These are phyloP conservation scores for Aphelinus certus DNA, from an alignment of 1,140 invertebrate genomes.

Conservation along the genomic window DNA sequence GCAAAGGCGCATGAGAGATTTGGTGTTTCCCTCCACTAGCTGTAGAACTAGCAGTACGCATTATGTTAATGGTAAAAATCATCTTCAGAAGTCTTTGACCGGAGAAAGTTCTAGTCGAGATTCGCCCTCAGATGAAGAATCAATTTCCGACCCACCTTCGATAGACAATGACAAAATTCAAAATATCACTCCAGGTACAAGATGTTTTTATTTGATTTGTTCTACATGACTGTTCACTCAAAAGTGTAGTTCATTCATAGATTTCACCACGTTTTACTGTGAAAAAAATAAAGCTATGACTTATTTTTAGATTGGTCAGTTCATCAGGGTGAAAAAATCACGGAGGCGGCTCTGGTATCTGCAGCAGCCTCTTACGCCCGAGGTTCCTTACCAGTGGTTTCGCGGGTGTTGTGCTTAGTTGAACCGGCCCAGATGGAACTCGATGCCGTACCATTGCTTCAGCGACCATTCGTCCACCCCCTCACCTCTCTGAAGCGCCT, in stretches of 20 bases:
- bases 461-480: slow-evolving; percentile 77
- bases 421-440: slow-evolving; percentile 72
- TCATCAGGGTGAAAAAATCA: slow-evolving; percentile 75
- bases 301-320: slow-evolving; percentile 57
- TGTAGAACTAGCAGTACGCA: slow-evolving; percentile 38
- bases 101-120: slow-evolving; percentile 44
- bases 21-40: slow-evolving; percentile 59
- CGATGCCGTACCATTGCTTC: slow-evolving; percentile 75
- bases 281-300: slow-evolving; percentile 20
- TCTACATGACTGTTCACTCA: background rate
- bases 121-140: slow-evolving; percentile 53
- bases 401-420: slow-evolving; percentile 75
- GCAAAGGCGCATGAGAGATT: slow-evolving; percentile 73
- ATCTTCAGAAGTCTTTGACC: slow-evolving; percentile 47
- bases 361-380: slow-evolving; percentile 83
- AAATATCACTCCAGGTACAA: slow-evolving; percentile 47
- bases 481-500: slow-evolving; percentile 74
- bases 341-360: slow-evolving; percentile 81
- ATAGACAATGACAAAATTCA: slow-evolving; percentile 47
- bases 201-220: slow-evolving; percentile 15
- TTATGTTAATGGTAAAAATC: slow-evolving; percentile 39
- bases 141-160: slow-evolving; percentile 7
- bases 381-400: slow-evolving; percentile 80
- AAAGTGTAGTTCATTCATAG: background rate
- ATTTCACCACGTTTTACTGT: background rate